Evolutionary conservation across 2,888 invertebrate genomes (phyloP).

Genomic region (Drosophila atripex): DNA sequence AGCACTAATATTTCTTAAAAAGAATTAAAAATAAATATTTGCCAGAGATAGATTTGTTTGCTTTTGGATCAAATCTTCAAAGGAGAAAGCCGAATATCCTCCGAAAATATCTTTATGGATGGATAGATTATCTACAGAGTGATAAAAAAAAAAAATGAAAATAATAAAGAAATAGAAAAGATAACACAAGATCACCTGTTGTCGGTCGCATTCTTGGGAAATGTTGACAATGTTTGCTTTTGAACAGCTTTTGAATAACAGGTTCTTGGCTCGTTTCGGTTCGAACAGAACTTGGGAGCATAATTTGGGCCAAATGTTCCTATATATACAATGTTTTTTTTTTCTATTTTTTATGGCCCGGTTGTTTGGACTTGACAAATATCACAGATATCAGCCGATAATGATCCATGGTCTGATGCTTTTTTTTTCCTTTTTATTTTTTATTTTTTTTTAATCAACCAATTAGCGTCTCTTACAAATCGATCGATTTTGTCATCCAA

Average conservation of each 20-base stretch:
- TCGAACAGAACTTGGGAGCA: constrained; percentile 18
- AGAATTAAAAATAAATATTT: background rate
- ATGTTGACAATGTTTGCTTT: constrained; percentile 33
- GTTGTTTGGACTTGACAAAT: constrained; percentile 24
- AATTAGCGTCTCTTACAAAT: constrained; percentile 37
- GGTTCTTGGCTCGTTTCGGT: constrained; percentile 19
- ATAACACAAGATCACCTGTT: constrained; percentile 18
- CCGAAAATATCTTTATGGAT: too few species aligned
- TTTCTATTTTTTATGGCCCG: background rate
- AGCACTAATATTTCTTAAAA: too few species aligned
- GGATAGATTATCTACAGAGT: too few species aligned
- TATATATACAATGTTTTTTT: too few species aligned
- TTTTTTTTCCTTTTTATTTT: too few species aligned
- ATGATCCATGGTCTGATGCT: constrained; percentile 18
- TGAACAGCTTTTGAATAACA: constrained; percentile 40
- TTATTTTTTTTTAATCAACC: constrained; percentile 15
- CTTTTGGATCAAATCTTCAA: too few species aligned
- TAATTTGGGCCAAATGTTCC: constrained; percentile 33
- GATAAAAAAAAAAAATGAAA: background rate
- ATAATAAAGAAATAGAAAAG: background rate
- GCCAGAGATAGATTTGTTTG: too few species aligned
- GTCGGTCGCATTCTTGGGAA: constrained; percentile 26
- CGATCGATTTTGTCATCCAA: constrained; percentile 26
- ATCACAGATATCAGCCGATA: constrained; percentile 8
- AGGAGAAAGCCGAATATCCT: too few species aligned